Base-by-base conservation (phyloP, 2,113 vertebrate genomes). In the Albula goreensis region DNA sequence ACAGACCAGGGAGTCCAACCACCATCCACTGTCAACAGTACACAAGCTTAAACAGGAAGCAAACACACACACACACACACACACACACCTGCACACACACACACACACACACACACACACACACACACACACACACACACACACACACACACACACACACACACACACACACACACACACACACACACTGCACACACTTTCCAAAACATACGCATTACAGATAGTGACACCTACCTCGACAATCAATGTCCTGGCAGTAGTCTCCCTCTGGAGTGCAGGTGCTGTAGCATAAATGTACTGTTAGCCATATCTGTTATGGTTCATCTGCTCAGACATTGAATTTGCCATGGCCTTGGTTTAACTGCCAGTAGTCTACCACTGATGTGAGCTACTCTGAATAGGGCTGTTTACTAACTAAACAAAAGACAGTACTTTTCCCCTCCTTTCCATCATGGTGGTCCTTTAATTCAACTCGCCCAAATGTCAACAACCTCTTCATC, bases 251-350 rank as follows among this genome's bases (percentile, higher is more conserved):
- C 87, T 95, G 94, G 84, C 97, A 99, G 85, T 95, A 93, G 84
- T 94, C 89, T 50, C 97, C 97, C 89, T 98, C 97, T 0, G 97
- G 97, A 1, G 96, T 97, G 82, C 97, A 98, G 57, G 94, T 96
- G 91, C 97, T 99, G 89, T 3, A 10, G 50, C n/a, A 48, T 50
- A 85, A 22, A 63, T 19, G 70, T 2, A 83, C 5, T 11, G 49
- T 31, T 56, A n/a, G 5, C 50, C 11, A n/a, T 10, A 53, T 22
- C 1, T 25, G 6, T 51, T 4, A 25, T 13, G 2, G 22, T 10
- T 12, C 41, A 51, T 49, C 12, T 52, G 50, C 48, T 11, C 80
- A 50, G 12, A 25, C 19, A n/a, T 53, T 25, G 81, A 53, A 50
- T 50, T 52, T 60, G 3, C 57, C 3, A 11, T 15, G 11, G 57